Evolutionary conservation across 2,113 vertebrate genomes (phyloP).

Genomic region (Leiothrix lutea): DNA sequence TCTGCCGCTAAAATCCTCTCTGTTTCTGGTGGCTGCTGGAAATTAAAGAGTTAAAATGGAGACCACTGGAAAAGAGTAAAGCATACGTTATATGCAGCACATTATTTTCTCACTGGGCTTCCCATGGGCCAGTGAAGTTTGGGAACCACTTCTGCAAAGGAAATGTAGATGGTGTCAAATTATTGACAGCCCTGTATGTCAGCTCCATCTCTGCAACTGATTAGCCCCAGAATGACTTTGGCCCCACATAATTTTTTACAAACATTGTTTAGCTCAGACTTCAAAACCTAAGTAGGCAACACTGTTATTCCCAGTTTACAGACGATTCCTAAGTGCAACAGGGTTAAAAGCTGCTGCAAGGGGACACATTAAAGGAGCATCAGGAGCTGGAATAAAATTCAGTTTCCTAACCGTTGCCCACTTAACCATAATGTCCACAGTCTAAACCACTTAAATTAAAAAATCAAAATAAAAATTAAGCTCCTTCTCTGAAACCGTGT

Average conservation of each 20-base stretch:
- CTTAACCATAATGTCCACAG: neutral
- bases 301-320: slow-evolving; percentile 16
- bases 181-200: slow-evolving; percentile 21
- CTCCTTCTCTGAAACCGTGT: neutral
- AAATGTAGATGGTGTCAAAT: slow-evolving; percentile 52
- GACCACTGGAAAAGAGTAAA: slow-evolving; percentile 1
- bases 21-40: neutral
- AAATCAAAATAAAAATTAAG: neutral
- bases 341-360: slow-evolving; percentile 28
- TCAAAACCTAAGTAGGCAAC: slow-evolving; percentile 1
- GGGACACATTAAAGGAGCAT: neutral
- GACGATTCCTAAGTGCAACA: neutral
- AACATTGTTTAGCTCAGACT: neutral
- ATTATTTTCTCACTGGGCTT: slow-evolving; percentile 24
- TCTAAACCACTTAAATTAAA: neutral
- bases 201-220: slow-evolving; percentile 40
- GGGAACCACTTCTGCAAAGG: slow-evolving; percentile 54
- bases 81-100: neutral
- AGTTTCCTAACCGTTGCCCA: neutral
- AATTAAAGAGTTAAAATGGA: slow-evolving; percentile 36
- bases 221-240: slow-evolving; percentile 34
- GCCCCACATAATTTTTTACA: slow-evolving; percentile 21
- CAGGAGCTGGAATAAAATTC: neutral
- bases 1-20: neutral
- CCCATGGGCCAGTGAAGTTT: slow-evolving; percentile 46